Base-by-base conservation (phyloP, 2,888 invertebrate genomes). In the Drosophila austrosaltans region DNA sequence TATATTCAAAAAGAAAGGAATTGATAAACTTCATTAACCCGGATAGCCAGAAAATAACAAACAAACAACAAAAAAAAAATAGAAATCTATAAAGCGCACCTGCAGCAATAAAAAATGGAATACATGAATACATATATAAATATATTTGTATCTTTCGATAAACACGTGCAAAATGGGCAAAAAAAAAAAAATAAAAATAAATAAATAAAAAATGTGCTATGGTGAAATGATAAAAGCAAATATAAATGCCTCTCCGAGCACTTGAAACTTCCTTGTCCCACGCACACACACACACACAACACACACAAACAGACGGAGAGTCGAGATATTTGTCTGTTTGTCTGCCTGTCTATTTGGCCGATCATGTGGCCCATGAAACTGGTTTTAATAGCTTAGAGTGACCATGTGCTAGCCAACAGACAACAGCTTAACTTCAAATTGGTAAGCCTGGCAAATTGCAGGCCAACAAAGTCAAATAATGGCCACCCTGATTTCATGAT, bases 401-500 rank as follows among this genome's bases (percentile, higher is more conserved):
- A 44, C 68, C 78, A 75, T 69, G 58, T 12, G 8, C 36, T 8
- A 36, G 32, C 8, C 25, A 53, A 28, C 36, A 36, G 32, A n/a
- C 25, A 53, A 28, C 28, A 42, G 70, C 70, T 60, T 62, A 44
- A 64, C 53, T 58, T 32, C 39, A 36, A 20, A 44, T 48, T 53
- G 40, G 16, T 30, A 32, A 62, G 63, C 67, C 54, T 62, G 75
- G 16, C 48, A 71, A 67, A 66, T 28, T 72, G 58, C 75, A 76
- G 68, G 58, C 78, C 73, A 28, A 60, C 28, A 60, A 39, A 39
- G 39, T 28, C 59, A 60, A 66, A 70, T 66, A 83, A 76, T 78
- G 89, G 84, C 78, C 81, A 81, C 84, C 76, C 68, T 88, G 48
- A 48, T 48, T 48, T 48, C 16, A 48, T 77, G 76, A 75, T 63